These are phyloP conservation scores for Agrochola litura DNA, from an alignment of 2,888 invertebrate species.

Conservation along the genomic window DNA sequence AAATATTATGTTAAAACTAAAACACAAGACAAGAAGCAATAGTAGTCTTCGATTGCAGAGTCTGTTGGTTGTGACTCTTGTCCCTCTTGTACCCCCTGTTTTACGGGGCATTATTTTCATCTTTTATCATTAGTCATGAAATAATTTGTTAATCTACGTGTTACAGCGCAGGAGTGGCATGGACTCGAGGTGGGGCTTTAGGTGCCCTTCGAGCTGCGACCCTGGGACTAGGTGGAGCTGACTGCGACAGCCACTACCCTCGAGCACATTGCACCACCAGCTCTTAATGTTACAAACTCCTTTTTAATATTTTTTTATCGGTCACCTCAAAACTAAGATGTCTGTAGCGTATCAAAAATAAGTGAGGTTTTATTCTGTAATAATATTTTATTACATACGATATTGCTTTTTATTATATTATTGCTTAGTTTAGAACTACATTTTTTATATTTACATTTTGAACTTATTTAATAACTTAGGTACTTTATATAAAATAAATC, in stretches of 20 bases:
- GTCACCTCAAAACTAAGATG: not conserved
- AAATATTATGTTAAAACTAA: too few relatives aligned
- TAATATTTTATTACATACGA: slow-evolving; percentile 52
- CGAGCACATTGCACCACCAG: slow-evolving; percentile 84
- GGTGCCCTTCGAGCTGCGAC: slow-evolving; percentile 92
- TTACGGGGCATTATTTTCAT: too few relatives aligned
- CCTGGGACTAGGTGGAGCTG: slow-evolving; percentile 92
- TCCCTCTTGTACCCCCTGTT: too few relatives aligned
- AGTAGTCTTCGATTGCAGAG: too few relatives aligned
- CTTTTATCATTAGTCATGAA: too few relatives aligned
- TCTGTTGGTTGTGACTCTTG: too few relatives aligned
- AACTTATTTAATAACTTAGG: slow-evolving; percentile 14
- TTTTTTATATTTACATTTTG: slow-evolving; percentile 35
- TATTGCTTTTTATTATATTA: slow-evolving; percentile 54
- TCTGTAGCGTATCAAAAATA: slow-evolving; percentile 9
- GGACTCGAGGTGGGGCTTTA: slow-evolving; percentile 91
- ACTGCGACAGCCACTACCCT: slow-evolving; percentile 91
- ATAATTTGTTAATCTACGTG: not conserved
- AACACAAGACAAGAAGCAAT: too few relatives aligned
- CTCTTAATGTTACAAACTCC: not conserved
- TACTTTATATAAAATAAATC: slow-evolving; percentile 21
- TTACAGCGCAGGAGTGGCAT: slow-evolving; percentile 93
- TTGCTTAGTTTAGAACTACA: slow-evolving; percentile 12
- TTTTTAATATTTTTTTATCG: not conserved
- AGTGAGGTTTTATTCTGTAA: slow-evolving; percentile 8